Evolutionary conservation across 2,888 invertebrate genomes (phyloP), one percentile per base, ranked within the genome.

Genomic region (Sminthurinus aureus): DNA sequence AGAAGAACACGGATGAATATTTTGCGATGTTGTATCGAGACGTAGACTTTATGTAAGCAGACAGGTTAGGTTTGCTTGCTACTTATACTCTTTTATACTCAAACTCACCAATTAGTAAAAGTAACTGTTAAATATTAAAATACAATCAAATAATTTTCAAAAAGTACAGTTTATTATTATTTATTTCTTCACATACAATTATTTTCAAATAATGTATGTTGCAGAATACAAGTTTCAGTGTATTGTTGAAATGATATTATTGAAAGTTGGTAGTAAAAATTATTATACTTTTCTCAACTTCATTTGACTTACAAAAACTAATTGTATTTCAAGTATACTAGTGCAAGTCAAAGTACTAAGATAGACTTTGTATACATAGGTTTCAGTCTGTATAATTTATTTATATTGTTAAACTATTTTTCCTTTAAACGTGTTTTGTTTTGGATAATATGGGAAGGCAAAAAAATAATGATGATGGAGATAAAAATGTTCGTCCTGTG

Each of bases 401-500:
- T 69, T 18, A 11, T 20, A 3, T 69, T 69, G 4, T 71, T 24
- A 24, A 13, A 24, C 8, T 71, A 24, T 71, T 71, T 24, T 71
- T 24, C 24, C 71, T 71, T 26, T 71, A 24, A 71, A 20, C 24
- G 20, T 13, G 24, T 71, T 15, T 58, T 24, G 26, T 71, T 13
- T 71, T 13, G 1, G 26, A 20, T 22, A 67, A 12, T 66, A 69
- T 50, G 66, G 69, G 79, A 79, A 79, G 51, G 79, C 69, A 69
- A 69, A 79, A 69, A n/a, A 79, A 38, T n/a, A n/a, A n/a, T n/a
- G n/a, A 38, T 38, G 77, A 52, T 58, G 79, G 66, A 66, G 79
- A 67, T 79, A 67, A 76, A 77, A 79, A 66, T 50, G 79, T 79
- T 69, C 69, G 79, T 79, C 79, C 69, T 69, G 26, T 79, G 69